Percentiles rank a stretch among this genome's conserved stretches.
These are phyloP conservation scores for Micromussa lordhowensis DNA, from an alignment of 92 coral and sea anemone species.

Conservation along the genomic window DNA sequence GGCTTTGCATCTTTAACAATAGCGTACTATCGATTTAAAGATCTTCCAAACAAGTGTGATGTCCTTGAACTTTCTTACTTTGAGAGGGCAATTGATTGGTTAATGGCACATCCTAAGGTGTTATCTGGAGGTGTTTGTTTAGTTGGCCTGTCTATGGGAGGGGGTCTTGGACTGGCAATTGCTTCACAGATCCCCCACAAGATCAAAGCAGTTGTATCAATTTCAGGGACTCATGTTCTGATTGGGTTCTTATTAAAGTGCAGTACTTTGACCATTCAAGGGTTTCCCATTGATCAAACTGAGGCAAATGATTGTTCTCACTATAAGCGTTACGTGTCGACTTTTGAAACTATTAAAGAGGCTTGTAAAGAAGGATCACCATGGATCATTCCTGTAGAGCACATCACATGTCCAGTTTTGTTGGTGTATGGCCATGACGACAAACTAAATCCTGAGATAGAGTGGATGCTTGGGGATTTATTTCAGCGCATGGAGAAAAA, in stretches of 20 bases:
- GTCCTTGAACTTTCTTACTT: conserved; percentile 31
- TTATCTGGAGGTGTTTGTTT: conserved; percentile 27
- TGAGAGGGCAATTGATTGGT: conserved; percentile 42
- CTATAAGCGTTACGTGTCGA: conserved; percentile 4
- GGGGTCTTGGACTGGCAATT: not conserved
- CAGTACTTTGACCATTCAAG: not conserved
- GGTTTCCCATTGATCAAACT: not conserved
- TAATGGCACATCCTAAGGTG: conserved; percentile 20
- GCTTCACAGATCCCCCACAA: conserved; percentile 38
- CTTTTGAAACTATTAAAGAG: conserved; percentile 21
- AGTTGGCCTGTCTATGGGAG: conserved; percentile 42
- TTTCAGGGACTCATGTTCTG: conserved; percentile 21
- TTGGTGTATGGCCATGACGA: conserved; percentile 40
- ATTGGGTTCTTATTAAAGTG: conserved; percentile 28
- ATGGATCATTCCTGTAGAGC: conserved; percentile 36
- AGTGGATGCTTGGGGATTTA: conserved; percentile 27
- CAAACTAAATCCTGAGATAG: conserved; percentile 19
- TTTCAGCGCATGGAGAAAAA: conserved; percentile 27
- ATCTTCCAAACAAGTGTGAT: conserved; percentile 18
- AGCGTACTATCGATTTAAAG: conserved; percentile 29
- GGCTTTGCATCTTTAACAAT: conserved; percentile 34
- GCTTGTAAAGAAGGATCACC: conserved; percentile 36
- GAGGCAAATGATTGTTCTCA: not conserved
- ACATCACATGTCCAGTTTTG: conserved; percentile 26
- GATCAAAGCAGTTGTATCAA: conserved; percentile 38